phyloP scores from a whole-genome alignment of 2,113 vertebrate species.

The Pantherophis guttatus region DNA sequence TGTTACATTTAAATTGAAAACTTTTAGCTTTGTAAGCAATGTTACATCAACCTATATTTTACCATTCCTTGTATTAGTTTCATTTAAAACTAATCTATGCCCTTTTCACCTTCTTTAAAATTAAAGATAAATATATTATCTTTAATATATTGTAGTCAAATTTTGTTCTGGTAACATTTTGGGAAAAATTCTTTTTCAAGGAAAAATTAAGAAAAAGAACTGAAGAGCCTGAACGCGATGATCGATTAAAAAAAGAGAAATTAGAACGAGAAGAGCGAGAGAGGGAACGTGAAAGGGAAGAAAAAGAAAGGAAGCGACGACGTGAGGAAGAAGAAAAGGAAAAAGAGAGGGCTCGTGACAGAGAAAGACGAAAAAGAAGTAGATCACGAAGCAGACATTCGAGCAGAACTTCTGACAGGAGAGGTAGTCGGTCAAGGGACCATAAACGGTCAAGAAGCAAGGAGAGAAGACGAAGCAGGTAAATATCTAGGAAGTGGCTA shows the following conservation, averaged over 20 bases:
- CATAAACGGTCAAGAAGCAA: constrained; percentile 92
- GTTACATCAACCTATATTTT: not conserved
- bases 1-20: not conserved
- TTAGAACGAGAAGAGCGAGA: constrained; percentile 78
- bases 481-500: not conserved
- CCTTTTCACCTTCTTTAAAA: not conserved
- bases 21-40: not conserved
- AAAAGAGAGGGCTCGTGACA: constrained; percentile 79
- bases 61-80: not conserved
- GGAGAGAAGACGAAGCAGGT: constrained; percentile 95
- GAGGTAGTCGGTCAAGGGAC: constrained; percentile 89
- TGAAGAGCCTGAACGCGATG: constrained; percentile 88
- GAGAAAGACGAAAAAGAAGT: constrained; percentile 88
- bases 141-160: not conserved
- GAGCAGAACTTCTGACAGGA: constrained; percentile 88
- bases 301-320: constrained; percentile 77
- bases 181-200: constrained; percentile 50
- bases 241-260: constrained; percentile 82
- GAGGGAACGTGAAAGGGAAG: constrained; percentile 81
- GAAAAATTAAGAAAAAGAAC: constrained; percentile 82
- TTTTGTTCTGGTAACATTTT: not conserved
- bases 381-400: constrained; percentile 90
- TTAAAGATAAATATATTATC: not conserved
- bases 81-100: not conserved
- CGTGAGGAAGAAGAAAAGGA: constrained; percentile 81